Percentiles rank a stretch among this genome's conserved stretches.
These are phyloP conservation scores for Amblyopsis rosae DNA, from an alignment of 2,113 vertebrate genomes.

Conservation along the genomic window DNA sequence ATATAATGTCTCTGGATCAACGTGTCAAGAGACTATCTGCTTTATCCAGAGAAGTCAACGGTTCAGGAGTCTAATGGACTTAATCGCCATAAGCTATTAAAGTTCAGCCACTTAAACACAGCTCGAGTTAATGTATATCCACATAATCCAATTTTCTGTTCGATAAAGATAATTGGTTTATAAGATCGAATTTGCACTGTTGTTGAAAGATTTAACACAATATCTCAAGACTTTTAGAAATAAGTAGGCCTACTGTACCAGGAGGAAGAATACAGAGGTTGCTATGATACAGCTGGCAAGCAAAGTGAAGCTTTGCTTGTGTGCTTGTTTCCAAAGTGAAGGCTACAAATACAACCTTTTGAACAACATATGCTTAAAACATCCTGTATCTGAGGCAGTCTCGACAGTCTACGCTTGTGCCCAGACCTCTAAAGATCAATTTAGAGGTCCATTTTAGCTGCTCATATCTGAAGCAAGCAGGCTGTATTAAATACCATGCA, in stretches of 20 bases:
- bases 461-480: slow-evolving; percentile 8
- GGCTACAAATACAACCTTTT: slow-evolving; percentile 20
- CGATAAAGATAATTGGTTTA: slow-evolving; percentile 1
- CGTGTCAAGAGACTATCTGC: not conserved
- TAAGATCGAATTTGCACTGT: not conserved
- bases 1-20: not conserved
- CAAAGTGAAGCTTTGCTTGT: not conserved
- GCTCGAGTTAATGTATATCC: not conserved
- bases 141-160: slow-evolving; percentile 4
- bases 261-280: slow-evolving; percentile 29
- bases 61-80: slow-evolving; percentile 8
- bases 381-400: slow-evolving; percentile 12
- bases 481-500: not conserved
- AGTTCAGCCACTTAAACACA: not conserved
- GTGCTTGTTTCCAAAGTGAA: slow-evolving; percentile 14
- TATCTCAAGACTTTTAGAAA: slow-evolving; percentile 1
- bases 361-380: slow-evolving; percentile 6
- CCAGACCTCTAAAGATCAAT: not conserved
- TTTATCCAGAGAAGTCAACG: not conserved
- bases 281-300: slow-evolving; percentile 38
- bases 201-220: not conserved
- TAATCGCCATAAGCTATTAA: not conserved
- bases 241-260: not conserved
- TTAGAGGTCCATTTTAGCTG: not conserved
- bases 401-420: slow-evolving; percentile 11